Conservation (phyloP, 53 echinoderm and acorn worm species). For the Luidia sarsii region DNA sequence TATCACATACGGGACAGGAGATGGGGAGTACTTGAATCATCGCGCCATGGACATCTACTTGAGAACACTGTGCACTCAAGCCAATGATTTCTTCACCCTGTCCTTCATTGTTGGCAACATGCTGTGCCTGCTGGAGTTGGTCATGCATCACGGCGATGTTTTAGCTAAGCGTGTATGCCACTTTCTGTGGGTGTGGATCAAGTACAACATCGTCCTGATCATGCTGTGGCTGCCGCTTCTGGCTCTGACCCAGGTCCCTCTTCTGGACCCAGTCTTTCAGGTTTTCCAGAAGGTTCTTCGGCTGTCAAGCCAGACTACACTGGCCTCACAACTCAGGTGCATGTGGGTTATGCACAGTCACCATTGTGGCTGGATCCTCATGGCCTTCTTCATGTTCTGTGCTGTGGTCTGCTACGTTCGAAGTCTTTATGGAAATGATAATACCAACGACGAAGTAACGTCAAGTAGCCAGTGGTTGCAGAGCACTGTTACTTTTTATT, state of each 20-base stretch:
- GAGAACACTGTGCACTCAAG: constrained; percentile 78
- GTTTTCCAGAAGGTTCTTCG: constrained; percentile 60
- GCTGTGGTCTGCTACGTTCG: constrained; percentile 52
- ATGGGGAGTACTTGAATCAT: constrained; percentile 74
- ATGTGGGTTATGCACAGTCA: constrained; percentile 77
- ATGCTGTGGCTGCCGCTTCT: constrained; percentile 86
- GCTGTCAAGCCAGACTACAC: constrained; percentile 52
- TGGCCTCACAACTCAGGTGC: constrained; percentile 66
- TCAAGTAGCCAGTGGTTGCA: constrained; percentile 75
- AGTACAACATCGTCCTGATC: constrained; percentile 78
- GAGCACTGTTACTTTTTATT: constrained; percentile 57
- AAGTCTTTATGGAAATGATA: constrained; percentile 27
- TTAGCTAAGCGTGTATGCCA: constrained; percentile 75
- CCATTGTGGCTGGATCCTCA: constrained; percentile 37
- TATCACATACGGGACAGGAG: constrained; percentile 62
- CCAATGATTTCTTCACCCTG: constrained; percentile 81
- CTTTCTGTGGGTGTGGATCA: constrained; percentile 77
- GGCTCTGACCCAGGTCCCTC: constrained; percentile 71
- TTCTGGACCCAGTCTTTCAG: constrained; percentile 60
- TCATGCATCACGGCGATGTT: constrained; percentile 67
- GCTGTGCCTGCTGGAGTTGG: constrained; percentile 83
- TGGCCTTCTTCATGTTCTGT: constrained; percentile 65
- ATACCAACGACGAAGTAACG: neutral
- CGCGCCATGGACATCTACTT: constrained; percentile 73
- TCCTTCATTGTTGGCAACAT: constrained; percentile 75